These are phyloP conservation scores for Notolepis coatsorum DNA, from an alignment of 2,797 vertebrate species.

Conservation along the genomic window DNA sequence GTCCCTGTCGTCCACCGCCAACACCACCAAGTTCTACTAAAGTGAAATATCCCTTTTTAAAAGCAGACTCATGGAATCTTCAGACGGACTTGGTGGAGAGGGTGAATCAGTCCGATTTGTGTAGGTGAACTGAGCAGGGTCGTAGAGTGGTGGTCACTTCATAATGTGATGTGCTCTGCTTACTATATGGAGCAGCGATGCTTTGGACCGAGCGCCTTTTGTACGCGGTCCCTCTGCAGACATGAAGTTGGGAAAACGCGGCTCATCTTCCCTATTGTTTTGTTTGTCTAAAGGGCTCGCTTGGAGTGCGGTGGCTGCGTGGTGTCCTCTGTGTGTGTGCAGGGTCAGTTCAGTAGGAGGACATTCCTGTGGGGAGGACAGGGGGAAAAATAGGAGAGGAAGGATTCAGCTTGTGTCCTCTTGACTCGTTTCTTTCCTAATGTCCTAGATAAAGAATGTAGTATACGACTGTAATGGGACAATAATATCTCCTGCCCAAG, in stretches of 20 bases:
- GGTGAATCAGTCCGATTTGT: too few relatives aligned
- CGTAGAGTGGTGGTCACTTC: too few relatives aligned
- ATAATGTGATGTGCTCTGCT: too few relatives aligned
- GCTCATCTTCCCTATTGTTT: neutral
- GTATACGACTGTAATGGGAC: neutral
- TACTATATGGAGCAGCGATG: too few relatives aligned
- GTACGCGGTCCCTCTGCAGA: neutral
- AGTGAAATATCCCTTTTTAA: too few relatives aligned
- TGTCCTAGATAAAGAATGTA: neutral
- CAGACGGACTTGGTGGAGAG: too few relatives aligned
- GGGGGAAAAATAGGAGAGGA: neutral
- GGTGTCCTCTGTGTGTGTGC: neutral
- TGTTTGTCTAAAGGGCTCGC: neutral
- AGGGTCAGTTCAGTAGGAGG: constrained; percentile 14
- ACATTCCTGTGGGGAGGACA: neutral
- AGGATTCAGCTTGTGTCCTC: too few relatives aligned
- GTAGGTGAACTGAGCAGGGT: too few relatives aligned
- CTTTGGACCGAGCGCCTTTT: neutral
- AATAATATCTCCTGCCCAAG: too few relatives aligned
- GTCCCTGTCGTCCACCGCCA: too few relatives aligned
- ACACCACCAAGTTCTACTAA: too few relatives aligned
- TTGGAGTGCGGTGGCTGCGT: neutral
- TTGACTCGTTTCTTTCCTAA: neutral
- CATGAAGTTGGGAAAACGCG: neutral
- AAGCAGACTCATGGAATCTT: too few relatives aligned